Percentiles rank a stretch among this genome's conserved stretches.
These are phyloP conservation scores for Oreonectes daqikongensis DNA, from an alignment of 2,797 vertebrate species.

Conservation along the genomic window DNA sequence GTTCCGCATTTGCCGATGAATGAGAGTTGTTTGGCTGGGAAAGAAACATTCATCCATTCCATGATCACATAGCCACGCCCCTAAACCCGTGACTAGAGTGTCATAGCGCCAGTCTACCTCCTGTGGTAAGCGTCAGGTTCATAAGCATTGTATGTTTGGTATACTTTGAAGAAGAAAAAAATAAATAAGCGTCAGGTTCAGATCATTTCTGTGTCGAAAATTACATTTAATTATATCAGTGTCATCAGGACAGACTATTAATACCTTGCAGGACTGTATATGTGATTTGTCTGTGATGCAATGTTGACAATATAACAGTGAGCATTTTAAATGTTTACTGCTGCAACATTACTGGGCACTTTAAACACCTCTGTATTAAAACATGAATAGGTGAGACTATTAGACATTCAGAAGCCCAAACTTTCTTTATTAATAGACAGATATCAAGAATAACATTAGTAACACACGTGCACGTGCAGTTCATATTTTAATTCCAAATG, in stretches of 20 bases:
- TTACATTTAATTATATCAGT: neutral
- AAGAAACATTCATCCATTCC: neutral
- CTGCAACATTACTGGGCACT: no score
- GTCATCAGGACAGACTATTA: neutral
- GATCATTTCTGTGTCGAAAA: neutral
- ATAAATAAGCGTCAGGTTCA: no score
- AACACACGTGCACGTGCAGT: no score
- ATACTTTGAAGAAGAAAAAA: no score
- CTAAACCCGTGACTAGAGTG: constrained; percentile 21
- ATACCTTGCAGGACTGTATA: neutral
- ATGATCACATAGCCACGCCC: constrained; percentile 43
- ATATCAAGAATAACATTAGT: neutral
- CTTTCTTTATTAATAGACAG: neutral
- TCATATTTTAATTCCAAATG: no score
- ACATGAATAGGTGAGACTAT: no score
- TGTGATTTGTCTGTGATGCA: neutral
- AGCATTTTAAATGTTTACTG: no score
- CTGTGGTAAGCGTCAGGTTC: no score
- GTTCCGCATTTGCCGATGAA: neutral
- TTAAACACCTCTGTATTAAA: no score
- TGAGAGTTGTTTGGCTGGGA: neutral
- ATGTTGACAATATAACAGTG: no score
- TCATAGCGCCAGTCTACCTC: constrained; percentile 47
- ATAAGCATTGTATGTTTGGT: no score
- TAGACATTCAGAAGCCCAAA: no score